phyloP scores from a whole-genome alignment of 2,888 invertebrate genomes.

The Tipula vernalis region DNA sequence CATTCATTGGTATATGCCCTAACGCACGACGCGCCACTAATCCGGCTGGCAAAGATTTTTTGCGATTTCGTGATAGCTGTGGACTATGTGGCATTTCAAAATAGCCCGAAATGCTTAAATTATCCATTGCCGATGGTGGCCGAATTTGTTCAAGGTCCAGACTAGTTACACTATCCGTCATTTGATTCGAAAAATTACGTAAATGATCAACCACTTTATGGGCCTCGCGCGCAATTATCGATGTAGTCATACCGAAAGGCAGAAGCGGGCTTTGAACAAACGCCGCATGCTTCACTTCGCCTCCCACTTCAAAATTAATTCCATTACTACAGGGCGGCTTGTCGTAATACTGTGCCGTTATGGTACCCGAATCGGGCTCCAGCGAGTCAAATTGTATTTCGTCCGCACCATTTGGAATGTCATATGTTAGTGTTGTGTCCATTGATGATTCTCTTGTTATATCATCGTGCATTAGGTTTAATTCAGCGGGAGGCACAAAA shows the following conservation, averaged over 20 bases:
- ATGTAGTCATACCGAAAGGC: constrained; percentile 51
- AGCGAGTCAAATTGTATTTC: constrained; percentile 19
- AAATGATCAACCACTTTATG: constrained; percentile 52
- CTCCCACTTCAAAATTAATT: constrained; percentile 29
- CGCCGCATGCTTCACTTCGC: constrained; percentile 25
- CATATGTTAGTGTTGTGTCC: constrained; percentile 13
- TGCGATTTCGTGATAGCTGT: constrained; percentile 38
- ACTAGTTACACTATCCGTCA: constrained; percentile 50
- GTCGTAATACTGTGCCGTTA: constrained; percentile 13
- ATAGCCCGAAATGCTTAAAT: constrained; percentile 42
- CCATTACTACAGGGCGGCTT: constrained; percentile 14
- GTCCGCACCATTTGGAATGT: constrained; percentile 16
- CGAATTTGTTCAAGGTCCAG: constrained; percentile 61
- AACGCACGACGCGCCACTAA: constrained; percentile 60
- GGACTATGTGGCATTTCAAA: constrained; percentile 36
- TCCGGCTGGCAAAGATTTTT: constrained; percentile 58
- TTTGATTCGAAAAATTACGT: constrained; percentile 20
- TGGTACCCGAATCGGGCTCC: constrained; percentile 27
- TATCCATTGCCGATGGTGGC: constrained; percentile 67
- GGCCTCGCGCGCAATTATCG: constrained; percentile 62
- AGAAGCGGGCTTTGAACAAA: constrained; percentile 14
- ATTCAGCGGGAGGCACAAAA: not conserved
- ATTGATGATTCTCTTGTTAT: not conserved
- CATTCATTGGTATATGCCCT: constrained; percentile 37
- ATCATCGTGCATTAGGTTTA: not conserved